Evolutionary conservation across 2,113 vertebrate genomes (phyloP), one percentile per base, ranked within the genome.

Genomic region (Brachionichthys hirsutus): DNA sequence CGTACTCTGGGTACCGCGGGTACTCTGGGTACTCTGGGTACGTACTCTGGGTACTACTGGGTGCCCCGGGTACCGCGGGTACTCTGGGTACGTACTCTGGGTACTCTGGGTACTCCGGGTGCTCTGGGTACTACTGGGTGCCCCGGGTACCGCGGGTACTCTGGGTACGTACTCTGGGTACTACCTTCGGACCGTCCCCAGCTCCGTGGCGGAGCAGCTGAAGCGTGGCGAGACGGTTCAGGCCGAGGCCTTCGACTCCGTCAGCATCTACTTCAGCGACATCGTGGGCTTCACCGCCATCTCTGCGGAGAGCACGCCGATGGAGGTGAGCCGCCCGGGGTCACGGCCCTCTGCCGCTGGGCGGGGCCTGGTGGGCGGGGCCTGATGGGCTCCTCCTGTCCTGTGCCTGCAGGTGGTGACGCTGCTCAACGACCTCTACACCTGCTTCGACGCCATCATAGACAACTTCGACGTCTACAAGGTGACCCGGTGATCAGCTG

Each of bases 401-500:
- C n/a, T n/a, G 1, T 48, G 11, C 17, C n/a, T 66, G 18, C 85
- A 96, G 95, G 94, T 98, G 66, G 96, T 98, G 75, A 92, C 94
- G 0, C 87, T 98, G 70, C 91, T 98, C 53, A 98, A 98, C 22
- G 96, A 98, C 79, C 91, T 98, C 54, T 98, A 98, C 86, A 98
- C 96, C 5, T 98, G 95, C 67, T 98, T 98, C 10, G 96, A 98
- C 1, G 96, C 95, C 70, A 95, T 98, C 82, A 98, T 98, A 17
- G 96, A 98, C 87, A 97, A 96, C 88, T 98, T 98, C 35, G 95
- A 98, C 0, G 96, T 98, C 82, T 98, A 98, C 91, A 98, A 98
- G 94, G 96, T n/a, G 1, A 30, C 24, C 24, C 24, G 3, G 24
- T 30, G 24, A 30, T 30, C n/a, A n/a, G n/a, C 5, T 30, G 24